These are phyloP conservation scores for Acleris sparsana DNA, from an alignment of 2,888 invertebrate genomes.

Conservation along the genomic window DNA sequence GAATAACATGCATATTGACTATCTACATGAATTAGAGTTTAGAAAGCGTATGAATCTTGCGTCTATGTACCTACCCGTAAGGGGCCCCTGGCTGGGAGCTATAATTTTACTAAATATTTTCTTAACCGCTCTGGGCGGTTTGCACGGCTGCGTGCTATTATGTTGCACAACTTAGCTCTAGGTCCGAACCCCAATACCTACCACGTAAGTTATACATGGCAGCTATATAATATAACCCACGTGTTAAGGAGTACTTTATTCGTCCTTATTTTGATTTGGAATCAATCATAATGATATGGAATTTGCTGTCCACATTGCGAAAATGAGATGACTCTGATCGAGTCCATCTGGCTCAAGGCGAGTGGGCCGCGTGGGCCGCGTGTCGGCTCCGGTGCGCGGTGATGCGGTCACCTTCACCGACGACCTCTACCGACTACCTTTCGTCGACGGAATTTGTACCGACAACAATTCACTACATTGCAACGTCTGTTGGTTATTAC, in stretches of 20 bases:
- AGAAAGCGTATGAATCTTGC: conserved; percentile 31
- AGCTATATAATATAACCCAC: background rate
- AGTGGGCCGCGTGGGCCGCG: conserved; percentile 57
- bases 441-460: conserved; percentile 66
- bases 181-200: conserved; percentile 9
- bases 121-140: conserved; percentile 5
- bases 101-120: conserved; percentile 4
- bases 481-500: conserved; percentile 15
- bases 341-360: conserved; percentile 72
- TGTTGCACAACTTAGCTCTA: conserved; percentile 11
- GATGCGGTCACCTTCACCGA: conserved; percentile 67
- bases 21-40: conserved; percentile 32
- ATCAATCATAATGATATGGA: conserved; percentile 9
- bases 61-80: conserved; percentile 10
- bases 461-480: conserved; percentile 30
- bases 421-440: conserved; percentile 68
- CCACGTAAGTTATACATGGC: conserved; percentile 11
- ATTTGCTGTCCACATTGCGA: conserved; percentile 20
- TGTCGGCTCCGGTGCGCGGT: conserved; percentile 54
- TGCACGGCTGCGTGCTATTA: background rate
- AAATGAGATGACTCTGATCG: conserved; percentile 46
- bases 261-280: background rate
- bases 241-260: background rate
- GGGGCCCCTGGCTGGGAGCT: conserved; percentile 6
- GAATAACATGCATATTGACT: conserved; percentile 30